A percentile compares a stretch with the other conserved stretches of the same genome.
These are phyloP conservation scores for Machimus atricapillus DNA, from an alignment of 2,888 invertebrate species.

Conservation along the genomic window DNA sequence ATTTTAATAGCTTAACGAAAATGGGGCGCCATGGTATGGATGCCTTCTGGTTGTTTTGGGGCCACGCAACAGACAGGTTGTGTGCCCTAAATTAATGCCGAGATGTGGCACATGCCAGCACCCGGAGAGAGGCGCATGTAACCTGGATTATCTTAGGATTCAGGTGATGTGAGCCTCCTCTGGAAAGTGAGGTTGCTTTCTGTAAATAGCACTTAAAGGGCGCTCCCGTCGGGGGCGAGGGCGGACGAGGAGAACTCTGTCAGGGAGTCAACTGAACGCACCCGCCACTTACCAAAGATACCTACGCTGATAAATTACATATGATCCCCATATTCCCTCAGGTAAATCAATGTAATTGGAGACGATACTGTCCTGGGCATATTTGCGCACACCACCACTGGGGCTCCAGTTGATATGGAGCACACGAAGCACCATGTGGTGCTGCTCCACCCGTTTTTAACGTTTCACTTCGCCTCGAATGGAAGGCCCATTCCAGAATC, in stretches of 20 bases:
- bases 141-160: neutral
- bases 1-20: neutral
- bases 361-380: neutral
- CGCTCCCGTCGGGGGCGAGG: neutral
- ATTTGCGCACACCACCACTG: neutral
- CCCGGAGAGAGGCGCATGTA: neutral
- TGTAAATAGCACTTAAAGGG: slow-evolving; percentile 13
- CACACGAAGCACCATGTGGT: neutral
- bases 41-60: neutral
- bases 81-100: neutral
- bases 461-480: neutral
- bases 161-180: neutral
- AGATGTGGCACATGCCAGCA: neutral
- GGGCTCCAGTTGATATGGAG: neutral
- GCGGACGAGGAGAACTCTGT: neutral
- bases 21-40: neutral
- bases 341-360: slow-evolving; percentile 12
- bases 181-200: neutral
- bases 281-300: neutral
- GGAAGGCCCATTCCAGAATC: neutral
- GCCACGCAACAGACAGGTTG: neutral
- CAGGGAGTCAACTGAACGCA: neutral
- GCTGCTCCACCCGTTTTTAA: neutral
- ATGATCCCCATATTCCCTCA: neutral
- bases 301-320: slow-evolving; percentile 5